Base-by-base conservation (phyloP, 1,140 invertebrate genomes). In the Microvelia longipes region DNA sequence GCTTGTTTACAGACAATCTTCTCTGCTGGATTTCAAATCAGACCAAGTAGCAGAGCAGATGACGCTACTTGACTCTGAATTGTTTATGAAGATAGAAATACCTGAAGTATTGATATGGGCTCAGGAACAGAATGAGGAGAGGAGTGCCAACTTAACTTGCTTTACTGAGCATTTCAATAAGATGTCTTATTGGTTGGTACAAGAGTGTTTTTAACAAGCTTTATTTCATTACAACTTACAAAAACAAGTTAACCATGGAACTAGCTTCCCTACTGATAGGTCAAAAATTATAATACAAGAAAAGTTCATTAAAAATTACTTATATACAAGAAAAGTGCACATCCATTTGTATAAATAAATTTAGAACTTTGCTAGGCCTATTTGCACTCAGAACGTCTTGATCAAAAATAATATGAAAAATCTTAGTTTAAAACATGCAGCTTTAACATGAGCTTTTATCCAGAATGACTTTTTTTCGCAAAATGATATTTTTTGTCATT, bases 91-190 rank as follows among this genome's bases (percentile, higher is more conserved):
- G 78, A 96, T 99, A 75, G 95, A 98, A 80, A 94, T 96, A 75
- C 93, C 95, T 0, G 97, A 99, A 82, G 90, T 98, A 68, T 81
- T 99, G 70, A 88, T 96, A 72, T 99, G 96, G 96, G 93, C 96
- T 15, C 88, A 93, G 75, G 94, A 98, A 79, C 97, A 99, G 79
- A 94, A 92, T 74, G 96, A 98, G 81, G 94, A 98, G 78, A 85
- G 90, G 71, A 96, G 94, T 79, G 95, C 96, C 2, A 98, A 99
- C 82, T 83, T 99, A 35, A 97, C 93, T 19, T 85, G 90, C 72
- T 99, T 99, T 78, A 99, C 97, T 0, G 94, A 98, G 79, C 96
- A 99, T 82, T 99, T 99, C 79, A 99, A 99, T 79, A 98, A 98
- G 81, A 97, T 99, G 91, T 98, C 95, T 28, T 99, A 94, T 76